Percentiles rank a stretch among this genome's conserved stretches.
Conservation (phyloP, 2,113 vertebrate species). For the Bettongia penicillata region DNA sequence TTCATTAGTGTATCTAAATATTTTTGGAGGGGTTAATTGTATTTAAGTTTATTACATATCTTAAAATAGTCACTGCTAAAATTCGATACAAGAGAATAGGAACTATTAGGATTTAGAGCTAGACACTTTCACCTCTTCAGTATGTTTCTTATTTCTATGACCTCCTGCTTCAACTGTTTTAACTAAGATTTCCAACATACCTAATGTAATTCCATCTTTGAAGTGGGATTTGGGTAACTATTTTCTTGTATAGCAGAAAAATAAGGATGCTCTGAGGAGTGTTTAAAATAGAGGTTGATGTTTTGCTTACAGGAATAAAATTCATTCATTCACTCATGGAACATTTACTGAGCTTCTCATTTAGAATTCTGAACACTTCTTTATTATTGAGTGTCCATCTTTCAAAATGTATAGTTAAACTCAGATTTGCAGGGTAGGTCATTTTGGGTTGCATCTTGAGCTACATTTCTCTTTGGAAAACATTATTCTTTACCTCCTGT, state of each 20-base stretch:
- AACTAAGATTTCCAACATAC: not conserved
- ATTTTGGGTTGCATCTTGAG: too few species aligned
- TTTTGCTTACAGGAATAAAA: too few species aligned
- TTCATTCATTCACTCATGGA: not conserved
- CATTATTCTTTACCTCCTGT: too few species aligned
- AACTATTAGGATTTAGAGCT: not conserved
- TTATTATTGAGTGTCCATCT: too few species aligned
- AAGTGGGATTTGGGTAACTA: not conserved
- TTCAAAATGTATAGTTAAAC: too few species aligned
- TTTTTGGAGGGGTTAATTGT: not conserved
- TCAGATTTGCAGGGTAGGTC: too few species aligned
- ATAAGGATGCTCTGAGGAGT: not conserved
- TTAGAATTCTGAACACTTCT: too few species aligned
- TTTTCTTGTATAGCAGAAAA: not conserved
- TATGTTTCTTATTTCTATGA: not conserved
- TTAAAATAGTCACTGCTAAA: not conserved
- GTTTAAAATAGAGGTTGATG: not conserved
- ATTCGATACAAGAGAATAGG: not conserved
- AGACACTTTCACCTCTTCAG: not conserved
- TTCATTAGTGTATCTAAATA: not conserved
- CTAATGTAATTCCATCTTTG: too few species aligned
- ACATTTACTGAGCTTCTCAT: not conserved
- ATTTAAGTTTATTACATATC: not conserved
- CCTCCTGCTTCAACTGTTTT: not conserved
- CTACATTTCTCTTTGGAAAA: too few species aligned